phyloP scores from a whole-genome alignment of 30 jellyfish, hydroid and myxozoan species.

The Hydractinia echinata region DNA sequence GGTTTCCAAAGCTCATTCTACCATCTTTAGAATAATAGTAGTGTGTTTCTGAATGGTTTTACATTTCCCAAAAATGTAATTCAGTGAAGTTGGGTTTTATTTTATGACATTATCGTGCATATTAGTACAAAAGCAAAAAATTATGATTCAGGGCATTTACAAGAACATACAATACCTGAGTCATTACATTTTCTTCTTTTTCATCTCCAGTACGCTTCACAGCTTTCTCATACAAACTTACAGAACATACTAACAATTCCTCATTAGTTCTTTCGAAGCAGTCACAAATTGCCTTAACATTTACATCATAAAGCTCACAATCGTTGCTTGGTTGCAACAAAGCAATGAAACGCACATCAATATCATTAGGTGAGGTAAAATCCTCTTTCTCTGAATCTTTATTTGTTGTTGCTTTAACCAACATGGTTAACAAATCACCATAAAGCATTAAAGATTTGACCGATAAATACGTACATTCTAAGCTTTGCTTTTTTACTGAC shows the following conservation, averaged over 20 bases:
- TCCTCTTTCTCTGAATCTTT: conserved; percentile 44
- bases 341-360: conserved; percentile 39
- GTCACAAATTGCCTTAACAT: conserved; percentile 20
- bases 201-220: not conserved
- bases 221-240: conserved; percentile 51
- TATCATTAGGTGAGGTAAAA: conserved; percentile 40
- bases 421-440: conserved; percentile 30
- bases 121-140: too few relatives aligned
- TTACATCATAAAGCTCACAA: not conserved
- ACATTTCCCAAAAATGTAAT: too few relatives aligned
- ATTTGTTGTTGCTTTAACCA: not conserved
- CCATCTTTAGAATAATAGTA: too few relatives aligned
- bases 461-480: not conserved
- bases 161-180: not conserved
- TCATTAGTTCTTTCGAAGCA: conserved; percentile 43
- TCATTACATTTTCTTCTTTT: not conserved
- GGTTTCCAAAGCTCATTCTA: too few relatives aligned
- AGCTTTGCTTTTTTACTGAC: not conserved
- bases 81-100: too few relatives aligned
- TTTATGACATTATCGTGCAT: too few relatives aligned
- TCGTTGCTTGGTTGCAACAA: not conserved
- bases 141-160: too few relatives aligned
- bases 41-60: too few relatives aligned
- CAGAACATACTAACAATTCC: conserved; percentile 44
- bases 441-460: conserved; percentile 15